phyloP scores from a whole-genome alignment of 2,888 invertebrate genomes.

The Xestia rhomboidea region DNA sequence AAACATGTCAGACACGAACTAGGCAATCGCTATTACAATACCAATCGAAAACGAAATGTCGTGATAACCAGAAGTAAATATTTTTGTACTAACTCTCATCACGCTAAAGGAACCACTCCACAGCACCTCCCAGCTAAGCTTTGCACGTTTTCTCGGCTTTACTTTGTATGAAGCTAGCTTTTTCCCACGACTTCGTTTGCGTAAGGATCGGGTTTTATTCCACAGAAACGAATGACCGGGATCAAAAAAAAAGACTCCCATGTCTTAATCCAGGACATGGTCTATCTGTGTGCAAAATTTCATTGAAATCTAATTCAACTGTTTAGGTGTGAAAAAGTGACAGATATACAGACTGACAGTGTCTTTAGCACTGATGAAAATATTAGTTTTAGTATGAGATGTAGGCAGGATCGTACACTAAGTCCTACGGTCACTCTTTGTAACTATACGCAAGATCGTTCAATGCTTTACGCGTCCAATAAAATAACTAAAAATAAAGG shows the following conservation, averaged over 20 bases:
- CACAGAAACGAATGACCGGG: background rate
- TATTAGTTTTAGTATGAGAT: too few species aligned
- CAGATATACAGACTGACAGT: background rate
- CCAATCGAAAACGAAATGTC: conserved; percentile 48
- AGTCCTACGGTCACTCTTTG: too few species aligned
- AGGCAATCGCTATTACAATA: conserved; percentile 30
- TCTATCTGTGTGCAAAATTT: too few species aligned
- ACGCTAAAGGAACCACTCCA: background rate
- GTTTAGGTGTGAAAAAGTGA: too few species aligned
- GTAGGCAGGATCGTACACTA: background rate
- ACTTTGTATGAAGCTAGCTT: background rate
- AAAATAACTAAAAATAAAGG: too few species aligned
- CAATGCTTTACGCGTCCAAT: too few species aligned
- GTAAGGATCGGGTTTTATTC: background rate
- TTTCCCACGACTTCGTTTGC: background rate
- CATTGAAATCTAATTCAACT: too few species aligned
- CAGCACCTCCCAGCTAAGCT: background rate
- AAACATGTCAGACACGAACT: conserved; percentile 34
- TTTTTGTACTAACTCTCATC: conserved; percentile 15
- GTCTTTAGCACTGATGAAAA: background rate
- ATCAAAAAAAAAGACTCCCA: too few species aligned
- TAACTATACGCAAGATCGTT: too few species aligned
- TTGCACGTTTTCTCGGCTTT: too few species aligned
- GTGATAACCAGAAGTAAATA: conserved; percentile 58
- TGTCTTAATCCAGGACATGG: too few species aligned